Evolutionary conservation across 1,140 invertebrate genomes (phyloP).

Genomic region (Halesus radiatus): DNA sequence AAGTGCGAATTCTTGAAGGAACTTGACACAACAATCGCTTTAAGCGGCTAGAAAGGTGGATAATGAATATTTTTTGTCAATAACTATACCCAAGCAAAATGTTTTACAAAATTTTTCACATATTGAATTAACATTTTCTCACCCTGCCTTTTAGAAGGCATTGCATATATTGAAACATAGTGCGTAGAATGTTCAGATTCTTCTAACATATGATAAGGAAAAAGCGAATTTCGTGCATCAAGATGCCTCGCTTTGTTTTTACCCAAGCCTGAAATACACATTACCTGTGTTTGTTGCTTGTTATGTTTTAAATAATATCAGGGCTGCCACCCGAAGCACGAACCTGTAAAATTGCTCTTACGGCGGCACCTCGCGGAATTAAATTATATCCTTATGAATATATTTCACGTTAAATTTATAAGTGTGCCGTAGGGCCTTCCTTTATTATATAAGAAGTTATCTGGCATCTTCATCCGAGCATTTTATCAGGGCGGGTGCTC

Average conservation of each 20-base stretch:
- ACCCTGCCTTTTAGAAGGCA: too few species aligned
- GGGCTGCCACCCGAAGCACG: slow-evolving; percentile 2
- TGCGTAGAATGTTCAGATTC: too few species aligned
- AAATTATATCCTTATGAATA: slow-evolving; percentile 59
- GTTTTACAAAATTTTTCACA: too few species aligned
- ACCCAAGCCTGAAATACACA: neutral
- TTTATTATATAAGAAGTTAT: slow-evolving; percentile 53
- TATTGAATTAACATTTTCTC: too few species aligned
- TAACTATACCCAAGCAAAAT: too few species aligned
- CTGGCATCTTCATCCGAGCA: slow-evolving; percentile 49
- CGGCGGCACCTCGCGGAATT: slow-evolving; percentile 53
- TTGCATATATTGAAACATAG: too few species aligned
- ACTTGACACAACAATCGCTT: too few species aligned
- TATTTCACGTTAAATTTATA: slow-evolving; percentile 59
- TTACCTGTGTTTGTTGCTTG: neutral
- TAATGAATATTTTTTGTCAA: too few species aligned
- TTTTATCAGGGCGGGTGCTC: slow-evolving; percentile 52
- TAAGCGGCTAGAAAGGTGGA: too few species aligned
- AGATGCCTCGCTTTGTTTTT: neutral
- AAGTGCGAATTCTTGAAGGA: too few species aligned
- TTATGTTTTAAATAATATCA: neutral
- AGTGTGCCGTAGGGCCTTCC: slow-evolving; percentile 57
- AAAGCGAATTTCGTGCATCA: too few species aligned
- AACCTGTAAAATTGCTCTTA: slow-evolving; percentile 17
- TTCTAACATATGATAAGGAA: too few species aligned